A percentile compares a stretch with the other conserved stretches of the same genome.
Evolutionary conservation across 2,797 vertebrate species (phyloP).

Genomic region (Prionace glauca): DNA sequence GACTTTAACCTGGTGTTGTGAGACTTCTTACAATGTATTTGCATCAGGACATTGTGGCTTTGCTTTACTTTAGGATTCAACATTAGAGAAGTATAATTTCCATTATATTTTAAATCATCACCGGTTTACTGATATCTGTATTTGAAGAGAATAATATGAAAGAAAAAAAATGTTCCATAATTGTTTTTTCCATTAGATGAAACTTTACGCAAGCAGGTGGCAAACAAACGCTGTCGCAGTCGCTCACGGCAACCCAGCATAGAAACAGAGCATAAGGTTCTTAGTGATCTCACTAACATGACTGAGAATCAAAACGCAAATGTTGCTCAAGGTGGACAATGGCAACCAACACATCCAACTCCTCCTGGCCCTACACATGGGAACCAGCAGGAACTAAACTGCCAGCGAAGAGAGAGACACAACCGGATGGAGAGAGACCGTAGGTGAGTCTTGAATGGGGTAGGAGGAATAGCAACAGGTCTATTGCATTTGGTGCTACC

Average conservation of each 20-base stretch:
- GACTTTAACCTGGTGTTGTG: too few species aligned
- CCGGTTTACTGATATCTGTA: not conserved
- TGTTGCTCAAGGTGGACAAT: conserved; percentile 41
- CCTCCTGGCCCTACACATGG: conserved; percentile 45
- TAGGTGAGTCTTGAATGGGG: conserved; percentile 51
- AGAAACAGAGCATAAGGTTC: conserved; percentile 49
- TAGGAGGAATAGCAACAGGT: too few species aligned
- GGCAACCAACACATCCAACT: conserved; percentile 47
- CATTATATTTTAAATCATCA: not conserved
- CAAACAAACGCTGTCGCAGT: conserved; percentile 52
- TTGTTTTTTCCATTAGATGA: conserved; percentile 52
- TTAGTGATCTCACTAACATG: conserved; percentile 54
- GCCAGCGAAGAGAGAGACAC: conserved; percentile 72
- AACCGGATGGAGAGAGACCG: conserved; percentile 76
- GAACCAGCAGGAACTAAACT: conserved; percentile 49
- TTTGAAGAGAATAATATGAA: not conserved
- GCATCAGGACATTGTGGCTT: not conserved
- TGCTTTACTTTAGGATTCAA: not conserved
- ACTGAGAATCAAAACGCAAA: conserved; percentile 42
- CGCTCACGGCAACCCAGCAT: conserved; percentile 47
- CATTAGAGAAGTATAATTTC: not conserved
- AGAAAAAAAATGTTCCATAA: conserved; percentile 40
- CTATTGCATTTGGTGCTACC: too few species aligned
- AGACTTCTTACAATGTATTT: not conserved
- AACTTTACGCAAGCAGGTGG: conserved; percentile 56